These are phyloP conservation scores for Apodemia mormo DNA, from an alignment of 2,888 invertebrate genomes.

Conservation along the genomic window DNA sequence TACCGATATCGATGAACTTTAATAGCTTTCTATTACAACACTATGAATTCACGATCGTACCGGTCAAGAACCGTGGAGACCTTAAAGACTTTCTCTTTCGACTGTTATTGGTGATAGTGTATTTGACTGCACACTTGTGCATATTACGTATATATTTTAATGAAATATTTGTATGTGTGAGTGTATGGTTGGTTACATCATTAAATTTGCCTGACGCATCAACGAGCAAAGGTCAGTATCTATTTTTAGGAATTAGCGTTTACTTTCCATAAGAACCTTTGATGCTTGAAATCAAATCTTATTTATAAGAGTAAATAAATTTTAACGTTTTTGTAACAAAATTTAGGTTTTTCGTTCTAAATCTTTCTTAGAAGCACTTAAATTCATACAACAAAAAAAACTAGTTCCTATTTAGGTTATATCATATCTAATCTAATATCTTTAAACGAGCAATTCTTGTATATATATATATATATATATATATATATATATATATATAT, in stretches of 20 bases:
- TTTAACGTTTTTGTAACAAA: background rate
- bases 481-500: too few relatives aligned
- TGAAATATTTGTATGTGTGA: conserved; percentile 30
- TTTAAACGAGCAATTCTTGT: too few relatives aligned
- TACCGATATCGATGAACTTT: conserved; percentile 43
- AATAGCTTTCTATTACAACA: conserved; percentile 42
- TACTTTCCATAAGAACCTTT: conserved; percentile 67
- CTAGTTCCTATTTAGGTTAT: too few relatives aligned
- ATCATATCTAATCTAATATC: too few relatives aligned
- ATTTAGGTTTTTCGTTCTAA: too few relatives aligned
- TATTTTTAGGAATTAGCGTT: conserved; percentile 64
- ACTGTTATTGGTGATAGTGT: conserved; percentile 49
- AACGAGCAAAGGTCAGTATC: conserved; percentile 70
- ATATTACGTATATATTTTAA: conserved; percentile 39
- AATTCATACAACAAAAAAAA: too few relatives aligned
- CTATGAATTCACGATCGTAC: conserved; percentile 35
- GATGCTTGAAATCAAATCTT: conserved; percentile 48
- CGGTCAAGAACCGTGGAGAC: conserved; percentile 51
- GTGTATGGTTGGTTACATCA: conserved; percentile 62
- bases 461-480: too few relatives aligned
- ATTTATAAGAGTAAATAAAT: conserved; percentile 55
- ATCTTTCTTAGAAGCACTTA: too few relatives aligned
- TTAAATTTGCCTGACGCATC: conserved; percentile 71
- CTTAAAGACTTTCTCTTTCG: conserved; percentile 77
- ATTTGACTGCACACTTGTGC: conserved; percentile 45